Evolutionary conservation across 2,113 vertebrate species (phyloP).

Genomic region (Peromyscus polionotus): DNA sequence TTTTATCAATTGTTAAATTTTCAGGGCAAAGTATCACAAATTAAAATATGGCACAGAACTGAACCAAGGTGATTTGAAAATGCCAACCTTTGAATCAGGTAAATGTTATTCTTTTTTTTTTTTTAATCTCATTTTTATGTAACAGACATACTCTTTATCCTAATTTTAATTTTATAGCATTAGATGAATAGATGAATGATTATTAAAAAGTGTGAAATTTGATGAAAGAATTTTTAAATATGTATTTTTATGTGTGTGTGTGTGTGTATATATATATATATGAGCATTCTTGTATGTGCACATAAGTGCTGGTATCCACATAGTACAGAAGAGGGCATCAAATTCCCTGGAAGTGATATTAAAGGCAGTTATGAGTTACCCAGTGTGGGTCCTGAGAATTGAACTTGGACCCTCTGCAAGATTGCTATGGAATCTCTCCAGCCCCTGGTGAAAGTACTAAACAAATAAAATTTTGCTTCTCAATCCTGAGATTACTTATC

Average conservation of each 20-base stretch:
- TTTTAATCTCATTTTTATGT: background rate
- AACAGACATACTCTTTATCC: background rate
- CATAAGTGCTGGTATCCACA: background rate
- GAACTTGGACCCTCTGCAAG: background rate
- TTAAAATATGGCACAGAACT: conserved; percentile 99
- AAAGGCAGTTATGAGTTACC: background rate
- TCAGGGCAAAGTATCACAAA: conserved; percentile 99
- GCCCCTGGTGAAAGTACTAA: conserved; percentile 11
- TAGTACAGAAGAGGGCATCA: background rate
- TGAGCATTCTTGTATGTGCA: background rate
- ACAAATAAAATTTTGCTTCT: conserved; percentile 9
- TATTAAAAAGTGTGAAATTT: conserved; percentile 45
- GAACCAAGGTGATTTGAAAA: conserved; percentile 98
- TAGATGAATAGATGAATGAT: background rate
- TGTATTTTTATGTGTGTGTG: background rate
- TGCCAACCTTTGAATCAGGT: conserved; percentile 99
- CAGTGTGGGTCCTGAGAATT: background rate
- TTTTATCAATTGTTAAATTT: conserved; percentile 78
- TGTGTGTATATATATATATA: background rate
- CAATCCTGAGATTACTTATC: background rate
- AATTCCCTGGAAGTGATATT: background rate
- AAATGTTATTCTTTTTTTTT: conserved; percentile 55
- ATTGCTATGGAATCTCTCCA: background rate
- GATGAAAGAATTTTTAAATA: background rate
- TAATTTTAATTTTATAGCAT: conserved; percentile 52